phyloP scores from a whole-genome alignment of 2,888 invertebrate genomes.

The Automeris io region DNA sequence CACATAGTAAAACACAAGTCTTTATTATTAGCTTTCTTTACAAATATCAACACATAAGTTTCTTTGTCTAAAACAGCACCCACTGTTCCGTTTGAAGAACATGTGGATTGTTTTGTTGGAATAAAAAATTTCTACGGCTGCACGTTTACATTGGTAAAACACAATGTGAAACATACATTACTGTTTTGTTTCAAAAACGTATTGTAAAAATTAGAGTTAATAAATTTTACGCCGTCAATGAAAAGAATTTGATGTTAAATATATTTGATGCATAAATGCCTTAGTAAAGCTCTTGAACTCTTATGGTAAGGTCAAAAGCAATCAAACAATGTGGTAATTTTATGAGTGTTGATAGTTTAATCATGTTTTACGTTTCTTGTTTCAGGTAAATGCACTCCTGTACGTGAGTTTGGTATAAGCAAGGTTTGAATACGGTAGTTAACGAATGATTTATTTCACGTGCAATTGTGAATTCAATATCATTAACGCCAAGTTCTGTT shows the following conservation, averaged over 20 bases:
- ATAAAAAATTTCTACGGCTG: slow-evolving; percentile 41
- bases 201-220: slow-evolving; percentile 32
- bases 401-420: slow-evolving; percentile 12
- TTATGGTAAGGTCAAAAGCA: slow-evolving; percentile 22
- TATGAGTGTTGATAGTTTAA: slow-evolving; percentile 23
- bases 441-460: slow-evolving; percentile 4
- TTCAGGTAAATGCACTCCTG: slow-evolving; percentile 33
- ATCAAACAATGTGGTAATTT: slow-evolving; percentile 20
- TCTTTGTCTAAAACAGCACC: background rate
- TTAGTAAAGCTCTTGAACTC: slow-evolving; percentile 32
- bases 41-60: background rate
- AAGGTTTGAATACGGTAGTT: slow-evolving; percentile 17
- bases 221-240: slow-evolving; percentile 34
- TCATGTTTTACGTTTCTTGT: slow-evolving; percentile 29
- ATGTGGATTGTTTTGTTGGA: slow-evolving; percentile 41
- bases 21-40: slow-evolving; percentile 1
- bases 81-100: slow-evolving; percentile 5
- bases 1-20: background rate
- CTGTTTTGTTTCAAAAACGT: slow-evolving; percentile 29
- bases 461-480: background rate
- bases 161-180: slow-evolving; percentile 34
- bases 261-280: slow-evolving; percentile 19
- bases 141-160: slow-evolving; percentile 26
- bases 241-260: slow-evolving; percentile 27
- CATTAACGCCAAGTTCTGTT: background rate